A percentile compares a stretch with the other conserved stretches of the same genome.
These are phyloP conservation scores for Microplitis mediator DNA, from an alignment of 1,140 invertebrate species.

Conservation along the genomic window DNA sequence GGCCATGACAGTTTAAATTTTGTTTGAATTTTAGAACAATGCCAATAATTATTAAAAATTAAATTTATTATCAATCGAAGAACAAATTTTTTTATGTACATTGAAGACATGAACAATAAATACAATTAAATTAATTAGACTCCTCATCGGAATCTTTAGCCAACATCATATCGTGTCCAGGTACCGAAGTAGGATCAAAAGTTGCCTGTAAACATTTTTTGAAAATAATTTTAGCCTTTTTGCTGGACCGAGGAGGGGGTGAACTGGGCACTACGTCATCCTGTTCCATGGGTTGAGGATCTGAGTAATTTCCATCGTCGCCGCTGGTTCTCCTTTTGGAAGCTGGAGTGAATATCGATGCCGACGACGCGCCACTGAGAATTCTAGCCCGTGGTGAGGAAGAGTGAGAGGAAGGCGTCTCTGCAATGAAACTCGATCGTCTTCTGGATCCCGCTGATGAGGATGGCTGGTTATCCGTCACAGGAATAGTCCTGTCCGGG, in stretches of 20 bases:
- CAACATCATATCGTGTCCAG: constrained; percentile 62
- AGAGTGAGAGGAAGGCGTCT: not conserved
- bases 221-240: constrained; percentile 63
- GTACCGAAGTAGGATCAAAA: constrained; percentile 63
- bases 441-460: not conserved
- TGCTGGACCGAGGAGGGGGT: constrained; percentile 54
- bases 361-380: not conserved
- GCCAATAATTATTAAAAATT: not conserved
- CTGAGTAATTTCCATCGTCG: constrained; percentile 15
- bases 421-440: not conserved
- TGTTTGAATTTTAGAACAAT: no score
- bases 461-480: no score
- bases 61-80: not conserved
- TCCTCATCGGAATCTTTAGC: constrained; percentile 68
- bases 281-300: constrained; percentile 29
- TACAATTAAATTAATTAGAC: not conserved
- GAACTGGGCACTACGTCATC: constrained; percentile 60
- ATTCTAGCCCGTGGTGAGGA: constrained; percentile 1
- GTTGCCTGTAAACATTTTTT: constrained; percentile 73
- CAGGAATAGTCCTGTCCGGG: no score
- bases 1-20: no score
- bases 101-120: not conserved
- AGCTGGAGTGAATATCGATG: constrained; percentile 16
- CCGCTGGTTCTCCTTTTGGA: not conserved
- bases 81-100: no score